These are phyloP conservation scores for Coracias cyanogaster DNA, from an alignment of 2,797 vertebrate genomes.

Conservation along the genomic window DNA sequence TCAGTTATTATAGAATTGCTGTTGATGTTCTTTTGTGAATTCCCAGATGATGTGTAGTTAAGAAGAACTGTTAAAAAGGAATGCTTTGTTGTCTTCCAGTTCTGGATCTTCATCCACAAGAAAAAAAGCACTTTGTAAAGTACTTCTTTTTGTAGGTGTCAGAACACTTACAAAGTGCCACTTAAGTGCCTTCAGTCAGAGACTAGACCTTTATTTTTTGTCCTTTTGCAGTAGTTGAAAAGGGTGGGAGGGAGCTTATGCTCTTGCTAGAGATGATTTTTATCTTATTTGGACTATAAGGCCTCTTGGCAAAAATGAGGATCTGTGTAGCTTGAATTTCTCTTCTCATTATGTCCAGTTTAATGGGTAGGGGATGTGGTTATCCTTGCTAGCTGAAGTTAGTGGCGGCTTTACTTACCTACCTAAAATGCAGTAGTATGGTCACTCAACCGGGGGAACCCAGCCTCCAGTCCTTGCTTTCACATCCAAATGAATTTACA, in stretches of 20 bases:
- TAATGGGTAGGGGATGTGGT: background rate
- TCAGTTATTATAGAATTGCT: background rate
- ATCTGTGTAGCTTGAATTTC: background rate
- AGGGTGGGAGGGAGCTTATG: background rate
- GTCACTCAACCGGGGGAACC: background rate
- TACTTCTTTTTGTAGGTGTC: background rate
- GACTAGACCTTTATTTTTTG: background rate
- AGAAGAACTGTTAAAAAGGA: background rate
- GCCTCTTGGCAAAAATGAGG: background rate
- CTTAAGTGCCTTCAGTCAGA: background rate
- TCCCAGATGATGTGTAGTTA: fast-evolving
- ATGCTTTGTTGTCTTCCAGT: background rate
- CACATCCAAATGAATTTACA: background rate
- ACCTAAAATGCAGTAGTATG: background rate
- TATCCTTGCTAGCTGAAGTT: background rate
- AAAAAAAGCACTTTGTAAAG: background rate
- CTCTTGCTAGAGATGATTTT: background rate
- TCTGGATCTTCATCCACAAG: background rate
- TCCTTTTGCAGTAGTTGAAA: background rate
- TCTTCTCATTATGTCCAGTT: background rate
- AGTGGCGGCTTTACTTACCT: background rate
- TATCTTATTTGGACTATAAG: background rate
- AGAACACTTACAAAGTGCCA: background rate
- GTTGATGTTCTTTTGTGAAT: background rate
- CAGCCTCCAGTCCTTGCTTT: background rate